These are phyloP conservation scores for Xiphophorus hellerii DNA, from an alignment of 2,113 vertebrate genomes.

Conservation along the genomic window DNA sequence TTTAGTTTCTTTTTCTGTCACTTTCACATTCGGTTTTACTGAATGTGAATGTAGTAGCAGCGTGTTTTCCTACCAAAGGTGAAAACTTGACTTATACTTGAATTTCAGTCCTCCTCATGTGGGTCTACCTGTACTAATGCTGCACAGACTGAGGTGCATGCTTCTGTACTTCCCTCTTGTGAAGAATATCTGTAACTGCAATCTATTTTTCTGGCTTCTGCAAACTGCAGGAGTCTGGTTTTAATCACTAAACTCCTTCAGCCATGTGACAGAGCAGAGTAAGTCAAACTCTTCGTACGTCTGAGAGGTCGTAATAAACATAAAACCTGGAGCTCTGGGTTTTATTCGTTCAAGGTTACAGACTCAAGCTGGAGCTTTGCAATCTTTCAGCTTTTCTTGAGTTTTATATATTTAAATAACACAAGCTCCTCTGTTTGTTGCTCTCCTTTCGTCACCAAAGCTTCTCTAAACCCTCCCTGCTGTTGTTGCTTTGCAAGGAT, in stretches of 20 bases:
- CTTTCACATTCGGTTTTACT: constrained; percentile 39
- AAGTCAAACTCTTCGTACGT: constrained; percentile 69
- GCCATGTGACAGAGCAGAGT: constrained; percentile 63
- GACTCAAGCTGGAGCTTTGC: constrained; percentile 21
- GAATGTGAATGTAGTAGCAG: constrained; percentile 40
- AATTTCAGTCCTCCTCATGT: constrained; percentile 10
- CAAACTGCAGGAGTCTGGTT: constrained; percentile 76
- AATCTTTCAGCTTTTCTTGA: background rate
- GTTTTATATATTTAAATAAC: constrained; percentile 5
- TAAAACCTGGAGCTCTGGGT: constrained; percentile 25
- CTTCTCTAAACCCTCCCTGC: constrained; percentile 4
- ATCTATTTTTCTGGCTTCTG: constrained; percentile 69
- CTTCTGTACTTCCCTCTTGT: constrained; percentile 76
- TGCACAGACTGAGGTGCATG: constrained; percentile 22
- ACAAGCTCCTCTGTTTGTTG: background rate
- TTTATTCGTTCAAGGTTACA: constrained; percentile 14
- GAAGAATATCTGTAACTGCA: constrained; percentile 75
- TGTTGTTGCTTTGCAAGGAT: constrained; percentile 39
- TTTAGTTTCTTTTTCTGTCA: constrained; percentile 35
- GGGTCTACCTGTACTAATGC: constrained; percentile 40
- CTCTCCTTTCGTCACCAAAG: constrained; percentile 5
- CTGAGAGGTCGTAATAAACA: constrained; percentile 71
- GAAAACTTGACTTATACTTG: constrained; percentile 13
- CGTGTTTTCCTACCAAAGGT: constrained; percentile 28
- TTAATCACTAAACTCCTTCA: constrained; percentile 79